Evolutionary conservation across 92 coral and sea anemone genomes (phyloP).

Genomic region (Pocillopora meandrina): DNA sequence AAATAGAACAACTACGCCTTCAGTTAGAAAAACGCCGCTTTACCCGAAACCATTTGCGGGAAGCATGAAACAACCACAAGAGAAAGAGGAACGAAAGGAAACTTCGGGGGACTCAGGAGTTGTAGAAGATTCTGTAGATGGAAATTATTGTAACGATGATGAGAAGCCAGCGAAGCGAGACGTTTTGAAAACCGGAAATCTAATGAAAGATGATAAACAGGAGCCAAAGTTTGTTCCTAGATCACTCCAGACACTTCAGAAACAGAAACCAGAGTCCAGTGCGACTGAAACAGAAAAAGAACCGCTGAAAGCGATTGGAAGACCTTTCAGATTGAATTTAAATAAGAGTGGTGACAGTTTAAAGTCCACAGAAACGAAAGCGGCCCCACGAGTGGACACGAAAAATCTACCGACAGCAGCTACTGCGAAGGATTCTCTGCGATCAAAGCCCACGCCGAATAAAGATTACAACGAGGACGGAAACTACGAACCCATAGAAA

Average conservation of each 20-base stretch:
- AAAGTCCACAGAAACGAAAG: conserved; percentile 34
- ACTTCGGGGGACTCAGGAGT: conserved; percentile 81
- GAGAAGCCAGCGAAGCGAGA: conserved; percentile 45
- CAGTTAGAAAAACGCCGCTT: conserved; percentile 30
- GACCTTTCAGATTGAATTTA: conserved; percentile 37
- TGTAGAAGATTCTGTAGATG: conserved; percentile 55
- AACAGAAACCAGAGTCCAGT: conserved; percentile 28
- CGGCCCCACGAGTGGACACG: conserved; percentile 16
- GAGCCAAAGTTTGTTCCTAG: conserved; percentile 21
- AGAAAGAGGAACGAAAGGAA: conserved; percentile 53
- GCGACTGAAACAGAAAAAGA: conserved; percentile 13
- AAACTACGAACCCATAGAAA: conserved; percentile 39
- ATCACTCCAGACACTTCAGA: conserved; percentile 31
- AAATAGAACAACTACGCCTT: conserved; percentile 32
- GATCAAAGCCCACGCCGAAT: conserved; percentile 28
- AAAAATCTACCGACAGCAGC: conserved; percentile 13
- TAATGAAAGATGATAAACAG: conserved; percentile 45
- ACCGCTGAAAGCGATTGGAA: conserved; percentile 42
- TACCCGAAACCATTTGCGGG: conserved; percentile 45
- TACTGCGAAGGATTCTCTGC: not conserved
- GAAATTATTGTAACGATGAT: conserved; percentile 61
- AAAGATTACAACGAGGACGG: conserved; percentile 48
- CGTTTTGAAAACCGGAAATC: conserved; percentile 48
- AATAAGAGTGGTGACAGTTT: conserved; percentile 26
- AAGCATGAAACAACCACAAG: conserved; percentile 14